Evolutionary conservation across 2,113 vertebrate species (phyloP), one percentile per base, ranked within the genome.

Genomic region (Microcebus tavaratra): DNA sequence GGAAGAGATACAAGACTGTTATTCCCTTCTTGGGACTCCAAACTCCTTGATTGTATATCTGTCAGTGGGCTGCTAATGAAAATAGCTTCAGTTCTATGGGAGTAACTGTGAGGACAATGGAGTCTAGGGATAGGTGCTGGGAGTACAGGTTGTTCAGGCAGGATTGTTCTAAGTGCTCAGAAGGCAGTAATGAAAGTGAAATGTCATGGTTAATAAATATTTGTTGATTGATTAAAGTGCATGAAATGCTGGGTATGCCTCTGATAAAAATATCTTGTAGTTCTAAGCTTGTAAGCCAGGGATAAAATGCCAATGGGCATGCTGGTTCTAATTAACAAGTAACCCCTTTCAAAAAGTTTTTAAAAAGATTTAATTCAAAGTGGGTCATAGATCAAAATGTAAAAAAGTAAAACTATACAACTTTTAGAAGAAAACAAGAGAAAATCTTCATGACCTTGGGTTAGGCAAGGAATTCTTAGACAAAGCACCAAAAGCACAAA

Each of bases 41-140:
- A 17, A 67, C 0, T 90, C 53, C 55, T 94, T 93, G 76, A 23
- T 23, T n/a, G 48, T 80, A 17, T 86, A 82, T 95, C 95, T 97
- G 84, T 96, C 97, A 97, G 53, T 68, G 88, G 70, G 63, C 34
- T 95, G 85, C 88, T 97, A 96, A 97, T 95, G 88, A 96, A 97
- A 98, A 73, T 36, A 70, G 25, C 25, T 79, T 57, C 8, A 36
- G 63, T 53, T 83, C 45, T 42, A 78, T 55, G 65, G 80, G 36
- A 61, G 25, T 76, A 82, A 65, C 34, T 12, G 10, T 68, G 67
- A 57, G 87, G 94, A 73, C 13, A 57, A 42, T 73, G 72, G 92
- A 48, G 81, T 70, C 67, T 72, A 79, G 78, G 34, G 48, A 75
- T 45, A 34, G 78, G 72, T 90, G 53, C 21, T 57, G n/a, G 55